These are phyloP conservation scores for Parelbella ahira DNA, from an alignment of 2,888 invertebrate genomes.

Conservation along the genomic window DNA sequence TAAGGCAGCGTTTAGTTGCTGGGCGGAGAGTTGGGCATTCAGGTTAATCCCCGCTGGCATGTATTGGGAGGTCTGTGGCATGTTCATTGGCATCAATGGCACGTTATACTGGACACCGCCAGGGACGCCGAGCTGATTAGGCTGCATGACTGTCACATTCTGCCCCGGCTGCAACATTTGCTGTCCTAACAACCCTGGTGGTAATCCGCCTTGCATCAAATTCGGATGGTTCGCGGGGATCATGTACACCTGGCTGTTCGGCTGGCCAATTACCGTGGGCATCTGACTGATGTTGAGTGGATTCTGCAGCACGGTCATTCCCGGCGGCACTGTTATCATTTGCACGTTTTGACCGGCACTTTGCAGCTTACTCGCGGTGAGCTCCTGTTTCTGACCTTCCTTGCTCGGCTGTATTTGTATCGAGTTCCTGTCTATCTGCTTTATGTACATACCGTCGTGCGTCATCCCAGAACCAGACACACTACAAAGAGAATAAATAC, in stretches of 20 bases:
- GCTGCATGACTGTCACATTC: slow-evolving; percentile 72
- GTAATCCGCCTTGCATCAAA: slow-evolving; percentile 55
- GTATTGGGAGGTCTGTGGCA: slow-evolving; percentile 63
- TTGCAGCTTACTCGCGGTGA: slow-evolving; percentile 55
- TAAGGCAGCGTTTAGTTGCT: slow-evolving; percentile 67
- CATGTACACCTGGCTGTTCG: slow-evolving; percentile 72
- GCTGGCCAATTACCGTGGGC: slow-evolving; percentile 63
- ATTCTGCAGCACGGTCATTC: slow-evolving; percentile 72
- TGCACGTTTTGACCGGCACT: slow-evolving; percentile 65
- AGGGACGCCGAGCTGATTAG: slow-evolving; percentile 64
- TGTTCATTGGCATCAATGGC: slow-evolving; percentile 69
- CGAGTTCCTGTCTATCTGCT: slow-evolving; percentile 67
- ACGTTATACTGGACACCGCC: slow-evolving; percentile 70
- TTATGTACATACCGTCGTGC: slow-evolving; percentile 71
- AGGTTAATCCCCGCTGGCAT: slow-evolving; percentile 65
- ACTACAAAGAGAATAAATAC: slow-evolving; percentile 48
- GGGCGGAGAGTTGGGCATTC: slow-evolving; percentile 66
- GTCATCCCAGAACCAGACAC: slow-evolving; percentile 57
- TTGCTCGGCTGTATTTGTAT: slow-evolving; percentile 67
- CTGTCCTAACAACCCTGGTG: slow-evolving; percentile 57
- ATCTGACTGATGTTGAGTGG: slow-evolving; percentile 66
- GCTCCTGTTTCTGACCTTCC: slow-evolving; percentile 63
- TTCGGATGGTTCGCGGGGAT: slow-evolving; percentile 67
- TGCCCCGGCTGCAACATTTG: slow-evolving; percentile 66
- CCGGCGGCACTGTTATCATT: slow-evolving; percentile 72